A percentile compares a stretch with the other conserved stretches of the same genome.
Conservation (phyloP, 2,113 vertebrate species). For the Sinocyclocheilus grahami region DNA sequence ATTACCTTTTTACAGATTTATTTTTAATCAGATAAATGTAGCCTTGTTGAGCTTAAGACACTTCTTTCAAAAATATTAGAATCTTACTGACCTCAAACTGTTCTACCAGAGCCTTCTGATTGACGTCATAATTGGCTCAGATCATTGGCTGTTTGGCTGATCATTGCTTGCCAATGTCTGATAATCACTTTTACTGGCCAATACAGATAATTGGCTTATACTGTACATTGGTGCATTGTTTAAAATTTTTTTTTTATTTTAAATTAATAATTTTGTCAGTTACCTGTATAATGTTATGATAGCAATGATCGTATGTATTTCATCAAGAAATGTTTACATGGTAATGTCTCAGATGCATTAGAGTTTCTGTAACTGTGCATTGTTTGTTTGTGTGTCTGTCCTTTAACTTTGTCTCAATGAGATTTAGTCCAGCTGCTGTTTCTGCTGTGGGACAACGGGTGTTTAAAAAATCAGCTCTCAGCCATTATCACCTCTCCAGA, state of each 20-base stretch:
- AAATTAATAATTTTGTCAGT: not conserved
- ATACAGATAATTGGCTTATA: not conserved
- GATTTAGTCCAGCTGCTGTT: conserved; percentile 59
- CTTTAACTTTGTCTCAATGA: conserved; percentile 45
- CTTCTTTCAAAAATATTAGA: not conserved
- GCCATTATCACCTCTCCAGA: conserved; percentile 63
- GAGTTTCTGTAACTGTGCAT: not conserved
- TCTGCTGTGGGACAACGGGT: conserved; percentile 38
- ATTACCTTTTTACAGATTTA: not conserved
- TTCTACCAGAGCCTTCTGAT: not conserved
- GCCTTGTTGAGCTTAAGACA: not conserved
- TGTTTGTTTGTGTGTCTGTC: conserved; percentile 34
- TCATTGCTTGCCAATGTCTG: not conserved
- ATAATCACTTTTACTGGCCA: not conserved
- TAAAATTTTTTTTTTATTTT: too few species aligned
- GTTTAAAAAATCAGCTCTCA: conserved; percentile 62
- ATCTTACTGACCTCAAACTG: not conserved
- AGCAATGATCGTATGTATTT: not conserved
- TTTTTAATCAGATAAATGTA: not conserved
- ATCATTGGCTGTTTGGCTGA: not conserved
- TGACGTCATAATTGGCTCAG: not conserved
- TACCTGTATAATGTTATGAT: not conserved
- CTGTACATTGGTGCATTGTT: not conserved
- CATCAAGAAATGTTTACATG: not conserved
- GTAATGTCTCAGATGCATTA: not conserved